Evolutionary conservation across 2,888 invertebrate species (phyloP).

Genomic region (Parthenolecanium corni): DNA sequence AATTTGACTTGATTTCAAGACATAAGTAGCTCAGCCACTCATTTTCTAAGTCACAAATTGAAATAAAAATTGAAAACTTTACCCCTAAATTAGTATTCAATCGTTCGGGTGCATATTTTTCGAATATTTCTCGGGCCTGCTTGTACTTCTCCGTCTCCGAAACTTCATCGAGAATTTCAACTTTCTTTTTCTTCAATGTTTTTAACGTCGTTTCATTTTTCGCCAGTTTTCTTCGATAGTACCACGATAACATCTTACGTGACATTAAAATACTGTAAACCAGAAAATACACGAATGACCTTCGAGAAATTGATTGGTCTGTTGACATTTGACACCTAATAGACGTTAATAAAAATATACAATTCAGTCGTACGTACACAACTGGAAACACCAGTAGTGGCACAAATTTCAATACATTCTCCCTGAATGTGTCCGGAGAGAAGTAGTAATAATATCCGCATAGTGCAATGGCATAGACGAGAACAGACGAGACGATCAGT

Average conservation of each 20-base stretch:
- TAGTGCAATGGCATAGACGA: slow-evolving; percentile 37
- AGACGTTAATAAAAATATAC: background rate
- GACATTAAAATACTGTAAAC: slow-evolving; percentile 59
- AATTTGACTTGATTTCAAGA: too few species aligned
- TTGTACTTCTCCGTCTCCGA: slow-evolving; percentile 98
- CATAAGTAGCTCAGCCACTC: too few species aligned
- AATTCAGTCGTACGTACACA: slow-evolving; percentile 4
- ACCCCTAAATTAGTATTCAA: slow-evolving; percentile 23
- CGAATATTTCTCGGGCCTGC: slow-evolving; percentile 76
- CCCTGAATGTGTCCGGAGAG: slow-evolving; percentile 60
- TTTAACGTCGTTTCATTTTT: slow-evolving; percentile 62
- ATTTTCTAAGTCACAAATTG: too few species aligned
- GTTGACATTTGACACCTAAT: background rate
- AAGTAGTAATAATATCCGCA: slow-evolving; percentile 60
- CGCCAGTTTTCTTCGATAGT: slow-evolving; percentile 69
- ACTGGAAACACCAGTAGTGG: slow-evolving; percentile 66
- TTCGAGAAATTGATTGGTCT: background rate
- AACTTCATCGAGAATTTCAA: slow-evolving; percentile 81
- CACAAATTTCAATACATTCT: slow-evolving; percentile 62
- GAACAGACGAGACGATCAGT: slow-evolving; percentile 50
- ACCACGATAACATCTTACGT: slow-evolving; percentile 72
- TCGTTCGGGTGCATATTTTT: slow-evolving; percentile 66
- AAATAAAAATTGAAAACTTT: too few species aligned
- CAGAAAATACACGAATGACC: slow-evolving; percentile 28
- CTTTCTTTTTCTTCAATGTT: slow-evolving; percentile 66